phyloP scores from a whole-genome alignment of 2,797 vertebrate genomes.

The Geotrypetes seraphini region DNA sequence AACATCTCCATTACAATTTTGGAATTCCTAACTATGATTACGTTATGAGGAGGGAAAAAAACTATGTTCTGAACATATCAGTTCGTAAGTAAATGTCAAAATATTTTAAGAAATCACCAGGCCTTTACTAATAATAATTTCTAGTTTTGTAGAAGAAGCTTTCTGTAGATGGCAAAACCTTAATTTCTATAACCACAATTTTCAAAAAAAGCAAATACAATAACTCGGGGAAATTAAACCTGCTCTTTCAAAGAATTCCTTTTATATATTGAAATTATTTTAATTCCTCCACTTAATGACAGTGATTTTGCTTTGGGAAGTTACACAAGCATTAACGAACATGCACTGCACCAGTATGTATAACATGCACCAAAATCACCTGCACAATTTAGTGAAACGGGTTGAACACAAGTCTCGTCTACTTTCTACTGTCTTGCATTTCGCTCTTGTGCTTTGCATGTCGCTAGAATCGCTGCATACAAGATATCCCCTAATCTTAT shows the following conservation, averaged over 20 bases:
- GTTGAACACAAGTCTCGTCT: slow-evolving; percentile 51
- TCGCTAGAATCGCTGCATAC: slow-evolving; percentile 25
- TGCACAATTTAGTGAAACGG: slow-evolving; percentile 39
- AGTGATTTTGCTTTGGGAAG: not conserved
- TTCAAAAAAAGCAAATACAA: not conserved
- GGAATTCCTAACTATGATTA: not conserved
- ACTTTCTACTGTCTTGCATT: slow-evolving; percentile 26
- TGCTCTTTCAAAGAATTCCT: not conserved
- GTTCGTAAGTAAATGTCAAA: not conserved
- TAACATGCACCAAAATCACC: slow-evolving; percentile 29
- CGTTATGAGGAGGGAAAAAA: slow-evolving; percentile 3
- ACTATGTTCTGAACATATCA: slow-evolving; percentile 1
- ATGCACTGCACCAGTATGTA: too few relatives aligned
- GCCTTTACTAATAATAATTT: slow-evolving; percentile 3
- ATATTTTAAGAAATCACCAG: too few relatives aligned
- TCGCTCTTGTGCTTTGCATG: slow-evolving; percentile 23
- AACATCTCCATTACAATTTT: slow-evolving; percentile 15
- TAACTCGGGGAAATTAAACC: not conserved
- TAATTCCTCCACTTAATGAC: not conserved
- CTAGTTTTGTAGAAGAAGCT: not conserved
- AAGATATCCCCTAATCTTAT: slow-evolving; percentile 37
- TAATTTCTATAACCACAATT: not conserved
- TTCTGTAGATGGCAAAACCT: slow-evolving; percentile 10
- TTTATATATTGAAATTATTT: accelerated
- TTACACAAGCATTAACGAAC: accelerated